These are phyloP conservation scores for Propithecus deckenii DNA, from an alignment of 2,797 vertebrate genomes.

Conservation along the genomic window DNA sequence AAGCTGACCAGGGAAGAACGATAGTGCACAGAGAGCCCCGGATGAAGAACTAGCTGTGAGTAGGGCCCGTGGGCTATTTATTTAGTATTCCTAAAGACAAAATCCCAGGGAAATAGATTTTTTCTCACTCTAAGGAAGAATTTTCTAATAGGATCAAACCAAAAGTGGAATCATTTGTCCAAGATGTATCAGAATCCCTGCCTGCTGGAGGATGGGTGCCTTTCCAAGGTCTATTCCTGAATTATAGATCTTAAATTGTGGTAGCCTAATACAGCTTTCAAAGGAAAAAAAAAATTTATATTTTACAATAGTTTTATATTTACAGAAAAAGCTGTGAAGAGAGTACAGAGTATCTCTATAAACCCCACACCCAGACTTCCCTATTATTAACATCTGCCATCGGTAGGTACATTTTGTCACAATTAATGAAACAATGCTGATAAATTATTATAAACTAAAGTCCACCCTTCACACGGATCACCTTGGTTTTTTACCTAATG, in stretches of 20 bases:
- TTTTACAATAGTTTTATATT: neutral
- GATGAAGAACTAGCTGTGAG: neutral
- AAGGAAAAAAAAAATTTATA: neutral
- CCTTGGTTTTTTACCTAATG: neutral
- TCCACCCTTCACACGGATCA: neutral
- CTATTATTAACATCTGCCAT: neutral
- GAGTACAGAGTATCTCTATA: neutral
- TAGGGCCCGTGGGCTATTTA: neutral
- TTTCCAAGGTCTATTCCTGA: neutral
- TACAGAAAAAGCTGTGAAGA: neutral
- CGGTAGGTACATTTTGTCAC: neutral
- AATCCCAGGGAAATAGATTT: neutral
- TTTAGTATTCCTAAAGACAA: neutral
- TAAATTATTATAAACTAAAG: neutral
- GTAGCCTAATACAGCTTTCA: neutral
- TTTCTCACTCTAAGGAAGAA: neutral
- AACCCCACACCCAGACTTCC: neutral
- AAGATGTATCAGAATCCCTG: neutral
- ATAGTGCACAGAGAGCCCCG: neutral
- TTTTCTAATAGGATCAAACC: neutral
- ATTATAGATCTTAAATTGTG: conserved; percentile 15
- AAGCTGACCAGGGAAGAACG: neutral
- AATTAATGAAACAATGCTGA: neutral
- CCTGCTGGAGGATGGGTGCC: neutral
- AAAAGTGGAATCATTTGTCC: neutral